Evolutionary conservation across 2,888 invertebrate species (phyloP), one percentile per base, ranked within the genome.

Genomic region (Drosophila testacea): DNA sequence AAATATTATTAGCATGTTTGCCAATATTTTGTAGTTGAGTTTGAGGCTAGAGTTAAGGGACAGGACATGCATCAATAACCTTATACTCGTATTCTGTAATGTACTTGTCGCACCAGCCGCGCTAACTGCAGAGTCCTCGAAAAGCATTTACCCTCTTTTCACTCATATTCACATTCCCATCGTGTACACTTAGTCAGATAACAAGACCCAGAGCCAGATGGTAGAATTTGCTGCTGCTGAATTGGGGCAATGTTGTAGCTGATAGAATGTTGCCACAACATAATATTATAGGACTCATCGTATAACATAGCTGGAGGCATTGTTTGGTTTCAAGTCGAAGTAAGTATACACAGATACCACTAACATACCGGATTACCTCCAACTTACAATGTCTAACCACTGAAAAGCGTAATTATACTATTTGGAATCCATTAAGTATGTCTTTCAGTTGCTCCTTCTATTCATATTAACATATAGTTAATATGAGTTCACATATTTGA

Each of bases 1-100:
- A 76, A 85, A 76, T 74, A 79, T 82, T 74, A 84, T 85, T 79
- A 74, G 83, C 88, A 54, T 78, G 62, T 44, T 41, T 6, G 50
- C 6, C 51, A 68, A 16, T 54, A 42, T 64, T 55, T 39, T 48
- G 6, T 51, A 6, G 30, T 11, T 22, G 32, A 46, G 10, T 10
- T 44, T 10, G 32, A 11, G 34, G n/a, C 28, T 6, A 32, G 13
- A 4, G 6, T 16, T 16, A 36, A 16, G 27, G 28, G 28, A 9
- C 48, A 30, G 48, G 34, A 69, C 69, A 66, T 59, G 76, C 67
- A 79, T 77, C 77, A 79, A 87, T 87, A 81, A 69, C 61, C 66
- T 60, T 72, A 67, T 44, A 70, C 44, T 48, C 7, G 11, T 3
- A 30, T 44, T 27, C 50, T 69, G 72, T 76, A 81, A 75, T 81